phyloP scores from a whole-genome alignment of 2,888 invertebrate genomes.

The Sesamia inferens region DNA sequence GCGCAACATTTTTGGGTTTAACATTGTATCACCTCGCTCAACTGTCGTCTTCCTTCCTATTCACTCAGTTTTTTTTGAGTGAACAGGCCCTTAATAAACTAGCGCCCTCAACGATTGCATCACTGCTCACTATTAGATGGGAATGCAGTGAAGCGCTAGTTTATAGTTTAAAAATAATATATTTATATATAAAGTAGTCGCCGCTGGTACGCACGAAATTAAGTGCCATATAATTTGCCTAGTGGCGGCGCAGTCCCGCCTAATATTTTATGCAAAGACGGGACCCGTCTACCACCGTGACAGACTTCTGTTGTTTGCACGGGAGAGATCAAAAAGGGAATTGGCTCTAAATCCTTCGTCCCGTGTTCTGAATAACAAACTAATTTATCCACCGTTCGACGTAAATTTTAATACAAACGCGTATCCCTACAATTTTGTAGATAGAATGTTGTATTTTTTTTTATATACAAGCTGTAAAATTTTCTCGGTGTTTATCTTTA shows the following conservation, averaged over 20 bases:
- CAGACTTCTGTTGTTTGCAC: slow-evolving; percentile 85
- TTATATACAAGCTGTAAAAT: slow-evolving; percentile 9
- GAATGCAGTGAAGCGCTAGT: too few species aligned
- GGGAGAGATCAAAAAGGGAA: slow-evolving; percentile 88
- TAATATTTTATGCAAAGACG: slow-evolving; percentile 88
- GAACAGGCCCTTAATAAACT: too few species aligned
- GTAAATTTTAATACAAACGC: slow-evolving; percentile 77
- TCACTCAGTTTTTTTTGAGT: too few species aligned
- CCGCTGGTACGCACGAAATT: slow-evolving; percentile 24
- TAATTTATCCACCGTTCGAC: slow-evolving; percentile 79
- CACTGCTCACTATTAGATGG: too few species aligned
- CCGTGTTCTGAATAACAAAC: slow-evolving; percentile 86
- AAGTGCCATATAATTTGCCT: slow-evolving; percentile 23
- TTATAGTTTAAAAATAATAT: too few species aligned
- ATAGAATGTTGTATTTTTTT: slow-evolving; percentile 32
- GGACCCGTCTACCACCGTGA: slow-evolving; percentile 76
- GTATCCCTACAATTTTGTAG: slow-evolving; percentile 39
- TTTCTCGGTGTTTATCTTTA: slow-evolving; percentile 17
- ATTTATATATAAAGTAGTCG: neutral
- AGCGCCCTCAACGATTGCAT: too few species aligned
- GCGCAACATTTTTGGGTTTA: too few species aligned
- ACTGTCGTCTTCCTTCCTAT: too few species aligned
- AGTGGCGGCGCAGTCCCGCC: slow-evolving; percentile 56
- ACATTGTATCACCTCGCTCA: too few species aligned
- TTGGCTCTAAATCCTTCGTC: slow-evolving; percentile 84